Percentiles rank a stretch among this genome's conserved stretches.
These are phyloP conservation scores for Odontophorus gujanensis DNA, from an alignment of 2,113 vertebrate genomes.

Conservation along the genomic window DNA sequence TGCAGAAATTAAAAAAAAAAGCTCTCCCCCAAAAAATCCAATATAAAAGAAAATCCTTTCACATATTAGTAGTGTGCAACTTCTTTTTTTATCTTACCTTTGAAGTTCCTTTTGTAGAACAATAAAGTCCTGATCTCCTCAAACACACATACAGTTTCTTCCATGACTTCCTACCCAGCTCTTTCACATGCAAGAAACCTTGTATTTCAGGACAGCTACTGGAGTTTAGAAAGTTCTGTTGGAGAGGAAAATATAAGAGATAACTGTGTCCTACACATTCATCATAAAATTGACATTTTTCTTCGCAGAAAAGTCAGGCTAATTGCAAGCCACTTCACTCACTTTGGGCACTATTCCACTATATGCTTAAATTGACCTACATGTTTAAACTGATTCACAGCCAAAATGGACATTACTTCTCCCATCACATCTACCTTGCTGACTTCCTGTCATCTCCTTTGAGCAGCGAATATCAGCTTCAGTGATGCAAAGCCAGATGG, in stretches of 20 bases:
- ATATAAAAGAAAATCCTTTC: constrained; percentile 10
- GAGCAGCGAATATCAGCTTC: not conserved
- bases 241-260: constrained; percentile 40
- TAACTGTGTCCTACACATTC: not conserved
- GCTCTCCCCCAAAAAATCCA: not conserved
- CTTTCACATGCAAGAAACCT: constrained; percentile 94
- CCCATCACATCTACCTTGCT: accelerated
- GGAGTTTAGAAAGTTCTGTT: constrained; percentile 92
- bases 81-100: constrained; percentile 83
- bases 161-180: constrained; percentile 94
- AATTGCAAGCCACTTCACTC: not conserved
- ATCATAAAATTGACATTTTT: not conserved
- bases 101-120: constrained; percentile 95
- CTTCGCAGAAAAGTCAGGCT: not conserved
- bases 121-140: constrained; percentile 95
- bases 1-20: not conserved
- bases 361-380: not conserved
- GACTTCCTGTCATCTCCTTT: not conserved
- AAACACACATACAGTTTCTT: constrained; percentile 94
- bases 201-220: constrained; percentile 97
- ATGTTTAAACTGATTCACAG: not conserved
- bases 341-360: not conserved
- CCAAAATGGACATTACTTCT: not conserved
- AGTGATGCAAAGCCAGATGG: not conserved
- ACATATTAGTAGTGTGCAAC: not conserved